Evolutionary conservation across 2,797 vertebrate genomes (phyloP).

Genomic region (Chelidonichthys spinosus): DNA sequence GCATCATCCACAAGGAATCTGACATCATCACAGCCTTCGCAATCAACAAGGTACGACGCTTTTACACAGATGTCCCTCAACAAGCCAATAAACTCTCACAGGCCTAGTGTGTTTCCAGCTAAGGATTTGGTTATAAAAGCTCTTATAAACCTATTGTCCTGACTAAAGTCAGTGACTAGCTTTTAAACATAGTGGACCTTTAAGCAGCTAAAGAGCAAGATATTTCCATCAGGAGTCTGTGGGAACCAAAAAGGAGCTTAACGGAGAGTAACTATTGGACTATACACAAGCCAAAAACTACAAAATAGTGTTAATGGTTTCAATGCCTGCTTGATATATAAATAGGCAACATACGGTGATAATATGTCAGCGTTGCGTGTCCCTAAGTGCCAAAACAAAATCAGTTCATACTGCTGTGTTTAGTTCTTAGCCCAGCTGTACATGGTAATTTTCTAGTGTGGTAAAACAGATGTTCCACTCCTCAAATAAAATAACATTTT

Average conservation of each 20-base stretch:
- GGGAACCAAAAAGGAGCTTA: background rate
- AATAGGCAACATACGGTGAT: background rate
- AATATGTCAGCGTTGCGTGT: background rate
- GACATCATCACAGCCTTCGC: conserved; percentile 99
- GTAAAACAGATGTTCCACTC: background rate
- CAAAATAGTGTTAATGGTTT: background rate
- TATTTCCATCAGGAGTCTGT: background rate
- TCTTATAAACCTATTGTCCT: background rate
- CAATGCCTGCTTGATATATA: background rate
- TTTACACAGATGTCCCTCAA: conserved; percentile 21
- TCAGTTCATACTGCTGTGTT: background rate
- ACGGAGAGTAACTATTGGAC: background rate
- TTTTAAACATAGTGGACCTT: background rate
- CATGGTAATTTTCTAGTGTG: background rate
- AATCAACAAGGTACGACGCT: conserved; percentile 92
- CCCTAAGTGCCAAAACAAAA: background rate
- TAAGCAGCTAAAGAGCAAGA: background rate
- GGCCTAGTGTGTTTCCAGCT: background rate
- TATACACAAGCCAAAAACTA: background rate
- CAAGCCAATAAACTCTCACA: background rate
- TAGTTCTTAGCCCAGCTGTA: background rate
- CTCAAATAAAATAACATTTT: background rate
- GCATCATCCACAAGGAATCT: conserved; percentile 98
- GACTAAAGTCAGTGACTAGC: background rate
- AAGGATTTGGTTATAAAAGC: no score